Conservation (phyloP, 2,888 invertebrate species). For the Schizotus pectinicornis region DNA sequence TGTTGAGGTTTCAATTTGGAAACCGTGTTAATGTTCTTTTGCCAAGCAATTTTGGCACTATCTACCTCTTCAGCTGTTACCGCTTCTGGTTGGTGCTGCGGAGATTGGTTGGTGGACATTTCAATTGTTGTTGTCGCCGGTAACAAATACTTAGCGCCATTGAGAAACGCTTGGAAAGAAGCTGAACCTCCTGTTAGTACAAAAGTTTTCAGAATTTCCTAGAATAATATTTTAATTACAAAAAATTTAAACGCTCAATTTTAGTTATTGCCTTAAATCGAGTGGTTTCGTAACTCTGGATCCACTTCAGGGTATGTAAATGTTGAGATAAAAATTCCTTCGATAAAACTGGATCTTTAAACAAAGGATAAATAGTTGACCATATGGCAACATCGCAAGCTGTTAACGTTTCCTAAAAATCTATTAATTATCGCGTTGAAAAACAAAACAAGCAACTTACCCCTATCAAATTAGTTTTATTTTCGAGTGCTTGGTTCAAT, state of each 20-base stretch:
- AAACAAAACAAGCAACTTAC: constrained; percentile 53
- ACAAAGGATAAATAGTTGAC: constrained; percentile 73
- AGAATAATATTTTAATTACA: constrained; percentile 23
- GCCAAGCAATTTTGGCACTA: constrained; percentile 66
- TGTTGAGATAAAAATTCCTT: constrained; percentile 64
- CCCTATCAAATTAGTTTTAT: constrained; percentile 65
- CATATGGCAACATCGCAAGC: constrained; percentile 76
- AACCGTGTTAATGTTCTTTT: constrained; percentile 56
- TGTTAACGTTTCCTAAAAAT: constrained; percentile 66
- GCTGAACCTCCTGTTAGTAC: constrained; percentile 40
- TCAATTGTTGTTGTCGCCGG: constrained; percentile 12
- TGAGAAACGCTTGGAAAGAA: constrained; percentile 50
- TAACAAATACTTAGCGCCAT: constrained; percentile 48
- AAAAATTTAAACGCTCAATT: not conserved
- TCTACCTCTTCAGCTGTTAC: constrained; percentile 67
- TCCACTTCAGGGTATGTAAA: constrained; percentile 67
- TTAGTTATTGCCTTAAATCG: constrained; percentile 64
- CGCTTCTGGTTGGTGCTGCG: constrained; percentile 59
- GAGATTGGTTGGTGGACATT: constrained; percentile 36
- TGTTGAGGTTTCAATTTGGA: constrained; percentile 55
- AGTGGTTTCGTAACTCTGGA: constrained; percentile 62
- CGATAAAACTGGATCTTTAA: constrained; percentile 64
- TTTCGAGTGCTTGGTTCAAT: constrained; percentile 63
- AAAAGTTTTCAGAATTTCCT: constrained; percentile 54
- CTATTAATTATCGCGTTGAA: constrained; percentile 2